Evolutionary conservation across 2,113 vertebrate species (phyloP), one percentile per base, ranked within the genome.

Genomic region (Aegotheles bennettii): DNA sequence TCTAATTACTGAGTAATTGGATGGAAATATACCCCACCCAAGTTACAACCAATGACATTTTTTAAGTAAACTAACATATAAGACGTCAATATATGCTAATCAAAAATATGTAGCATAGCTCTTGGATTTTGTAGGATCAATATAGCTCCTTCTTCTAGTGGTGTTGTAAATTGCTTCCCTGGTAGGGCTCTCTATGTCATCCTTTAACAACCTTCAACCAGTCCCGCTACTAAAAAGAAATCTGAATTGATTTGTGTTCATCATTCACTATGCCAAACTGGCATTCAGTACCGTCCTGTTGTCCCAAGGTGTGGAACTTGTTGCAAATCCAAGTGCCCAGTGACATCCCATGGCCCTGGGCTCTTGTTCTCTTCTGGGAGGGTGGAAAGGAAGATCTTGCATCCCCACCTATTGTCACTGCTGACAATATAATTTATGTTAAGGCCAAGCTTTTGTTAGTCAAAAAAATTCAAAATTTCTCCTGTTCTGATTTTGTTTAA

Each of bases 1-100:
- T 89, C 40, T 97, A 95, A 95, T 93, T 90, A 91, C 73, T 68
- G 25, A 94, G 68, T 70, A 96, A 96, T 36, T 84, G 38, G 47
- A 90, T 78, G 60, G 93, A 73, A 81, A 78, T 64, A 71, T 51
- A 84, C 75, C 85, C 87, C 88, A 77, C 60, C 71, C 56, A 50
- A 42, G 31, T 80, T 78, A 78, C n/a, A 81, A 93, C n/a, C 28
- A 86, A 42, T 11, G 25, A n/a, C 36, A 77, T 73, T 81, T 93
- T 87, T 85, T 1, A 87, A 91, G 38, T 43, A 92, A 88, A 40
- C 36, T 69, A 89, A 81, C 51, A 68, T 21, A 42, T 40, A 73
- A 73, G 35, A 70, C 53, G 68, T 84, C 90, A 71, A 94, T 94
- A 94, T 47, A 81, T 42, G 75, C 67, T 86, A 90, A 90, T 53